These are phyloP conservation scores for Cyprinus carpio DNA, from an alignment of 2,113 vertebrate species.

Conservation along the genomic window DNA sequence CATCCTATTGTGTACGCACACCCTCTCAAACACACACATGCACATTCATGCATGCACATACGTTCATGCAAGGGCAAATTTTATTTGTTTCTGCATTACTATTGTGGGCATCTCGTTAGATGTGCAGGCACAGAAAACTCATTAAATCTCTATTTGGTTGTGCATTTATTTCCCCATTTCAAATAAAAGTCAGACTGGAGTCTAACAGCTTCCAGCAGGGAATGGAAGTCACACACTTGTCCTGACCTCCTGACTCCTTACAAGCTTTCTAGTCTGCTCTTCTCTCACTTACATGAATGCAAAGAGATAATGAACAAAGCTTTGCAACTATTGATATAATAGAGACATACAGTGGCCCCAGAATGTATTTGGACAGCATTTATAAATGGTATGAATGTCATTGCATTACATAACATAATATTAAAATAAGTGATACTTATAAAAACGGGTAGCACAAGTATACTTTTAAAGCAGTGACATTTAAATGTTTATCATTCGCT, in stretches of 20 bases:
- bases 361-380: background rate
- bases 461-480: background rate
- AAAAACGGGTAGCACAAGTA: background rate
- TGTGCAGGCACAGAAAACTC: background rate
- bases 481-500: background rate
- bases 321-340: slow-evolving; percentile 1
- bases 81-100: background rate
- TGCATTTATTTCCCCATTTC: background rate
- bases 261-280: slow-evolving; percentile 1
- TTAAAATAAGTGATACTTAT: background rate
- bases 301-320: slow-evolving; percentile 12
- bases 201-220: background rate
- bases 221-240: background rate
- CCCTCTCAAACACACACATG: slow-evolving; percentile 1
- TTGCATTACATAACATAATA: background rate
- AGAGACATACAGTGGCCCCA: background rate
- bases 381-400: background rate
- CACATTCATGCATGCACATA: background rate
- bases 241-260: background rate
- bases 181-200: background rate
- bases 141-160: slow-evolving; percentile 22
- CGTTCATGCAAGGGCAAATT: background rate
- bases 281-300: background rate
- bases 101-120: slow-evolving; percentile 6
- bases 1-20: background rate